phyloP scores from a whole-genome alignment of 2,113 vertebrate species.

The Urocolius indicus region DNA sequence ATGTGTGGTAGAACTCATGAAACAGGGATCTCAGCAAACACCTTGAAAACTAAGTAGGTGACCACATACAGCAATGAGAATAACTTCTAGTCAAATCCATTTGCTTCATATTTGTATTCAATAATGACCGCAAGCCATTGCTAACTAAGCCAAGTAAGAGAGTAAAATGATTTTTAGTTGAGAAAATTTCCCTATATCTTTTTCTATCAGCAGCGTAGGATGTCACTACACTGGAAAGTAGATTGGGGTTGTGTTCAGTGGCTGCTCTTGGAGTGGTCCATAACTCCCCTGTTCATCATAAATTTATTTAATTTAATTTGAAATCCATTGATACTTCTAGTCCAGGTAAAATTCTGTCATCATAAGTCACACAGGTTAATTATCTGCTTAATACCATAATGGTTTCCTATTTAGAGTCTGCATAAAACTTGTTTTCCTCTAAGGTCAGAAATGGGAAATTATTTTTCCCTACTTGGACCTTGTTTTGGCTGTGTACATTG shows the following conservation, averaged over 20 bases:
- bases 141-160: neutral
- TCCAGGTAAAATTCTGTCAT: neutral
- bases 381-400: neutral
- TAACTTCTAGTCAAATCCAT: neutral
- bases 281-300: neutral
- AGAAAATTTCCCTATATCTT: neutral
- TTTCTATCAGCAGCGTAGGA: neutral
- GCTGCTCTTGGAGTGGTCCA: neutral
- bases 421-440: neutral
- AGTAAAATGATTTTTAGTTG: neutral
- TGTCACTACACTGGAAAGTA: neutral
- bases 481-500: neutral
- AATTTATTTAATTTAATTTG: neutral
- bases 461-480: neutral
- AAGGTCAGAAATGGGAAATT: neutral
- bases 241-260: neutral
- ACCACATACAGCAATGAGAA: neutral
- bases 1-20: neutral
- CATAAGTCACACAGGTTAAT: neutral
- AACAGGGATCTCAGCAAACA: neutral
- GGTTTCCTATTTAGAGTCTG: neutral
- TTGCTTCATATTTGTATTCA: neutral
- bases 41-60: neutral
- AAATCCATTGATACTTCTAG: neutral
- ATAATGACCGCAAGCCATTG: rapidly evolving